Evolutionary conservation across 1,140 invertebrate genomes (phyloP), one percentile per base, ranked within the genome.

Genomic region (Drosophila ficusphila): DNA sequence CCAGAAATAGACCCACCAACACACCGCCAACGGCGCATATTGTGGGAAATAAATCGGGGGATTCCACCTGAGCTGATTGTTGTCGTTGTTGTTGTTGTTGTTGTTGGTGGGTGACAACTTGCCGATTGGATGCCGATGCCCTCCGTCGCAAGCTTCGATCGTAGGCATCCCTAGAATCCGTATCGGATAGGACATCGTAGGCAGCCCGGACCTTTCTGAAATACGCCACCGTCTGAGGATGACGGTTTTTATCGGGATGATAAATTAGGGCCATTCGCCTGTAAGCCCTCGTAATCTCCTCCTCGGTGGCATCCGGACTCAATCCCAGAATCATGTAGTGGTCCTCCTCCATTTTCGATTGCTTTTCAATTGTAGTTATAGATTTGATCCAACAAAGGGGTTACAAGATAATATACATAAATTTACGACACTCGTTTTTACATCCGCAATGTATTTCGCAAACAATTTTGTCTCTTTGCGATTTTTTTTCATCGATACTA

Each of bases 241-340:
- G 67, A 2, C 56, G 31, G 4, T 78, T 78, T 29, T 76, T 78
- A 36, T 78, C 76, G 8, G 76, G 76, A 57, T 78, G 76, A 14
- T 78, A 78, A 5, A 56, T 72, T 0, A 72, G 54, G 2, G 73
- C 76, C 73, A 76, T 72, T n/a, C 54, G 67, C 23, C 38, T 72
- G 14, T 78, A 78, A 1, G 42, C 76, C 46, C 57, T 56, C 14
- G 3, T 46, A 12, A 78, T 78, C 41, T 76, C 74, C n/a, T 48
- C 48, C 25, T 52, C 36, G 34, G 33, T 57, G 44, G 76, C 74
- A 0, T 11, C 39, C 21, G 8, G 60, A 18, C 23, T 23, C 0
- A 79, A 46, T 18, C 61, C 76, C n/a, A 79, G 23, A 21, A 79
- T 44, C 7, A 53, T 2, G 16, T 79, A 79, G 27, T 58, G 42